phyloP scores from a whole-genome alignment of 2,113 vertebrate species.

The Sinosuthora webbiana region DNA sequence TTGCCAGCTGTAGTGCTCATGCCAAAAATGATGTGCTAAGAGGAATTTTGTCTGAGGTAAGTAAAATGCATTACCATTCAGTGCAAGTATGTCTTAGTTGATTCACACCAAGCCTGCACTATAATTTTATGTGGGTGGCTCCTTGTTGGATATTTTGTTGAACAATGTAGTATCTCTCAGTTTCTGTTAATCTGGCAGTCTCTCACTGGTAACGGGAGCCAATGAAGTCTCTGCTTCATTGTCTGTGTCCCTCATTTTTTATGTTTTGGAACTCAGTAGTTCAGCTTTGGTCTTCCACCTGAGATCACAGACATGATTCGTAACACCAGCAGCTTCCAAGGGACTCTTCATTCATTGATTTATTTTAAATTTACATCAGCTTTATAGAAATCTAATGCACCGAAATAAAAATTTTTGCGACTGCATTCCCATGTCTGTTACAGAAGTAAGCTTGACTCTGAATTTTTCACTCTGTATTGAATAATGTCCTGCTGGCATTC shows the following conservation, averaged over 20 bases:
- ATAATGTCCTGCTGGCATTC: neutral
- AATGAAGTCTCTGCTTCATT: neutral
- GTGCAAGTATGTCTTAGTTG: slow-evolving; percentile 36
- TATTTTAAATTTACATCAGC: neutral
- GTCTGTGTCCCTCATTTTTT: neutral
- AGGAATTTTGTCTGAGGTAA: neutral
- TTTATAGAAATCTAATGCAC: neutral
- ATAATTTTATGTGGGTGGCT: slow-evolving; percentile 35
- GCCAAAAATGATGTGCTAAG: slow-evolving; percentile 25
- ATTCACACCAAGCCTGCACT: slow-evolving; percentile 1
- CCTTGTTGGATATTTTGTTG: neutral
- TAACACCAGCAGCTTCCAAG: neutral
- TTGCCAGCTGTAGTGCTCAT: neutral
- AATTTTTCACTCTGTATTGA: neutral
- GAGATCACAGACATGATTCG: neutral
- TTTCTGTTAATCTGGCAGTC: neutral
- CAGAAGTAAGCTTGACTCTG: neutral
- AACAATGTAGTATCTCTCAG: neutral
- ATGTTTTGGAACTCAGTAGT: neutral
- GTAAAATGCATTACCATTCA: neutral
- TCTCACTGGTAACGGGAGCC: neutral
- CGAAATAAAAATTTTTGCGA: neutral
- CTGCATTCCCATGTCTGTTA: neutral
- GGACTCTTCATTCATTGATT: neutral
- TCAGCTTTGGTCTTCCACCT: neutral